These are phyloP conservation scores for Edolisoma coerulescens DNA, from an alignment of 2,113 vertebrate species.

Conservation along the genomic window DNA sequence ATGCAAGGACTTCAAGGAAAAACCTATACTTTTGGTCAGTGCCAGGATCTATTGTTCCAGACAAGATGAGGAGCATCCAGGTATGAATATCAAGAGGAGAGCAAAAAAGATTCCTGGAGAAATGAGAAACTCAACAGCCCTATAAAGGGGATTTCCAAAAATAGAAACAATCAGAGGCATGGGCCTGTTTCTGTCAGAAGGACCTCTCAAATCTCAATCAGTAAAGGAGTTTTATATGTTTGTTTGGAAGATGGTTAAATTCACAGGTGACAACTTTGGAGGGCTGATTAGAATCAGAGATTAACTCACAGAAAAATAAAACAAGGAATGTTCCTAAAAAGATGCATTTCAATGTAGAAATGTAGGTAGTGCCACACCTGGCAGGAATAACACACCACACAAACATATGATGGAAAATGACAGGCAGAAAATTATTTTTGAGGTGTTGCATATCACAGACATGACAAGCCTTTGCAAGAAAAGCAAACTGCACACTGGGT, in stretches of 20 bases:
- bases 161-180: neutral
- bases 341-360: neutral
- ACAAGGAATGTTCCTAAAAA: neutral
- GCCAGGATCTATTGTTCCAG: neutral
- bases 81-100: neutral
- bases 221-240: neutral
- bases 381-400: neutral
- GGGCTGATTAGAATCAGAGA: neutral
- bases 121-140: neutral
- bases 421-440: neutral
- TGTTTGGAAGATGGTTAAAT: neutral
- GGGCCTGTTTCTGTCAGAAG: neutral
- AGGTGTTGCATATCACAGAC: neutral
- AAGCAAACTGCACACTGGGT: neutral
- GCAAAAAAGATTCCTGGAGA: neutral
- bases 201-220: neutral
- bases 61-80: neutral
- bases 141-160: neutral
- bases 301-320: neutral
- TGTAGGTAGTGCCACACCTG: neutral
- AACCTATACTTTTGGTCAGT: neutral
- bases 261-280: neutral
- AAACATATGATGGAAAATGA: neutral
- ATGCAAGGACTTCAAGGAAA: neutral
- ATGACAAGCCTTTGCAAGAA: neutral